Evolutionary conservation across 2,888 invertebrate species (phyloP), one percentile per base, ranked within the genome.

Genomic region (Sinhomidia bicolor): DNA sequence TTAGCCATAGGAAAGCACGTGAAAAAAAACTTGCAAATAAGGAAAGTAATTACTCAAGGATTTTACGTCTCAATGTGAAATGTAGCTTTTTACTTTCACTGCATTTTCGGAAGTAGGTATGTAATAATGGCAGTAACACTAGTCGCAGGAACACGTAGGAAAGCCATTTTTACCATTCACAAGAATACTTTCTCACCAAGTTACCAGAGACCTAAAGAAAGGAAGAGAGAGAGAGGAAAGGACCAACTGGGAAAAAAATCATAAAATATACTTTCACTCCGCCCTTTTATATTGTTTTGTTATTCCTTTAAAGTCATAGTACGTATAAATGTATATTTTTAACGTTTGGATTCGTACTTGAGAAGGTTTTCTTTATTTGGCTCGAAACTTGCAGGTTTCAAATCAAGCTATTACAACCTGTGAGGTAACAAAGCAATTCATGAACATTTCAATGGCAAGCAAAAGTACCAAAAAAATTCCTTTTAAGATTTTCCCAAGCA

Each of bases 31-130:
- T 85, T 79, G 57, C 85, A 85, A 85, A 85, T 85, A 85, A 85
- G 85, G 51, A 78, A 78, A 85, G 76, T 85, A 85, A 85, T 85
- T 85, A 85, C 85, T 47, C 32, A 68, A 68, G 78, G 85, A 79
- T 62, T 85, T 85, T 68, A 57, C 20, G 84, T 62, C 32, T 60
- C 76, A 78, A 62, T 78, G 85, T 84, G 47, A 57, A 74, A 10
- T 68, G 47, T 32, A 54, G 20, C 5, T 41, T 51, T 51, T 65
- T 41, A 9, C 62, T 62, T 12, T 23, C 7, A 10, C 17, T 32
- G 62, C 20, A 71, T 44, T 36, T 79, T 60, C 20, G 32, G 60
- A 41, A 57, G 26, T n/a, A 1, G 7, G 5, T n/a, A 44, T 71
- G 44, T 23, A 71, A 4, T 17, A 4, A 68, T 68, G 36, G 17